Conservation (phyloP, 1,140 invertebrate species). For the Pseudomyrmex pallidus region DNA sequence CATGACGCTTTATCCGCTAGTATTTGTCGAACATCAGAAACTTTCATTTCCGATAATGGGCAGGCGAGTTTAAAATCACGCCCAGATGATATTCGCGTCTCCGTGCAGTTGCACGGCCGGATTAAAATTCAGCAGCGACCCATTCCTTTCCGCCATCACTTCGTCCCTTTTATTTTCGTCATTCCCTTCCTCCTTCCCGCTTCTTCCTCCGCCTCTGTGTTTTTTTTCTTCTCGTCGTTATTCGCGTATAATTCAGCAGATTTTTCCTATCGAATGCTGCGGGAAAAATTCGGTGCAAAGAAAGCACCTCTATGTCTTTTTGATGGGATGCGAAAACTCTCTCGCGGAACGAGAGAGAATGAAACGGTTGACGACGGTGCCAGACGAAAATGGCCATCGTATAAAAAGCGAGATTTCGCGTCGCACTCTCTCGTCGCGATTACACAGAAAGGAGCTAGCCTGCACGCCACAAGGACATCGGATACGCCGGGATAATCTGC, state of each 20-base stretch:
- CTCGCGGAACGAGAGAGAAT: too few species aligned
- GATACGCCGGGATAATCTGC: conserved; percentile 43
- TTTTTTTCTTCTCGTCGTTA: conserved; percentile 5
- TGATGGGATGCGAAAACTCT: neutral
- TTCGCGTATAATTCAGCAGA: neutral
- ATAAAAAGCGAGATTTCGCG: conserved; percentile 6
- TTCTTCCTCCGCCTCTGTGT: too few species aligned
- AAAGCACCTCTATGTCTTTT: neutral
- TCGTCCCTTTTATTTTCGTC: conserved; percentile 5
- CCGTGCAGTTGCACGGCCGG: neutral
- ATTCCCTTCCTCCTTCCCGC: too few species aligned
- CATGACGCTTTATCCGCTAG: conserved; percentile 27
- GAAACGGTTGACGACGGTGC: neutral
- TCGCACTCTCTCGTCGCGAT: conserved; percentile 3
- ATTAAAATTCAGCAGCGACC: conserved; percentile 46
- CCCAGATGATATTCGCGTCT: conserved; percentile 34
- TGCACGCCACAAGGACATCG: conserved; percentile 9
- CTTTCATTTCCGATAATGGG: conserved; percentile 53
- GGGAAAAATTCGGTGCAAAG: neutral
- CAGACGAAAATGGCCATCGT: neutral
- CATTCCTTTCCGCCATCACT: neutral
- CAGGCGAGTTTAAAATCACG: conserved; percentile 43
- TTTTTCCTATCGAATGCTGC: conserved; percentile 17
- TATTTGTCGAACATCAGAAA: conserved; percentile 56
- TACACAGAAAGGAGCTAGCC: conserved; percentile 2